A percentile compares a stretch with the other conserved stretches of the same genome.
Conservation (phyloP, 2,888 invertebrate genomes). For the Lithosia quadra region DNA sequence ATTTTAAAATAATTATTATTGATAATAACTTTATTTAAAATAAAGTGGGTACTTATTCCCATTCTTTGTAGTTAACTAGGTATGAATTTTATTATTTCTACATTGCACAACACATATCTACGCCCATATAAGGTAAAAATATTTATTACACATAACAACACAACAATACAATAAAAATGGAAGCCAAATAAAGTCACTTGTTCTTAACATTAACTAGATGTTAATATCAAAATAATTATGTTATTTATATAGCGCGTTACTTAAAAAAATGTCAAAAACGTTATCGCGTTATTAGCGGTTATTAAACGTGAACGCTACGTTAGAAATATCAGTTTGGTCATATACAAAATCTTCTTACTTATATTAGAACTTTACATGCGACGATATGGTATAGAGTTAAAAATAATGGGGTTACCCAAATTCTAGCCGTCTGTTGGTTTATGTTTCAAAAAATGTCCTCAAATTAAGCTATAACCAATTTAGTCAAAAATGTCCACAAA, state of each 20-base stretch:
- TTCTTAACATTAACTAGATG: slow-evolving; percentile 12
- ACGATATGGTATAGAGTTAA: slow-evolving; percentile 29
- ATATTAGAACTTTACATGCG: slow-evolving; percentile 31
- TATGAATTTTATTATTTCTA: slow-evolving; percentile 18
- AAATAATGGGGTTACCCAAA: not conserved
- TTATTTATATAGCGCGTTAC: slow-evolving; percentile 37
- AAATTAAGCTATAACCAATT: too few species aligned
- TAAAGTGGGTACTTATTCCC: too few species aligned
- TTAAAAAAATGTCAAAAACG: slow-evolving; percentile 57
- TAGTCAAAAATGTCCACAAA: too few species aligned
- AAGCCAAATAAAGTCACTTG: slow-evolving; percentile 31
- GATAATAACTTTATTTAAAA: too few species aligned
- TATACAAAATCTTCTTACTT: slow-evolving; percentile 54
- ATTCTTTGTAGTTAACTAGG: too few species aligned
- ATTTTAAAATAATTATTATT: not conserved
- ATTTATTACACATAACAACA: slow-evolving; percentile 36
- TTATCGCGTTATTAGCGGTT: slow-evolving; percentile 34
- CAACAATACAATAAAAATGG: slow-evolving; percentile 21
- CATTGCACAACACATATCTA: slow-evolving; percentile 16
- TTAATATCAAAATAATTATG: slow-evolving; percentile 29
- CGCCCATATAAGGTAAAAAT: not conserved
- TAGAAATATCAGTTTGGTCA: slow-evolving; percentile 58
- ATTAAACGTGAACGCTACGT: slow-evolving; percentile 40
- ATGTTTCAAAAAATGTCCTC: too few species aligned
- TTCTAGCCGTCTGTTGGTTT: not conserved